These are phyloP conservation scores for Troilus luridus DNA, from an alignment of 2,888 invertebrate species.

Conservation along the genomic window DNA sequence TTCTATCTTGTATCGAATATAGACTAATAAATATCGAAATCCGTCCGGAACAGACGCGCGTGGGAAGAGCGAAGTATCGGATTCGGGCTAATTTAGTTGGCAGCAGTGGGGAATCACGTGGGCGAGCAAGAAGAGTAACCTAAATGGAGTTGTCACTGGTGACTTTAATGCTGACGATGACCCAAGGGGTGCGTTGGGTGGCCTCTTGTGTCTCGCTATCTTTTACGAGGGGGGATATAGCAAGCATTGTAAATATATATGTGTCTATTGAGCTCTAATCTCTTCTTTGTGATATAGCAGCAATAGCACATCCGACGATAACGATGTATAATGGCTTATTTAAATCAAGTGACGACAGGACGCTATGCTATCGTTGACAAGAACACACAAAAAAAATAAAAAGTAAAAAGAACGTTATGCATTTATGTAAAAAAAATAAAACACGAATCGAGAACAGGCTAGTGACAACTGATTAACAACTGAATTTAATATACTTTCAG, in stretches of 20 bases:
- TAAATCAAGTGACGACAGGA: neutral
- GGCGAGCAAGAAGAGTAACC: neutral
- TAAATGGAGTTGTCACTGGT: constrained; percentile 13
- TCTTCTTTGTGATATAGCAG: neutral
- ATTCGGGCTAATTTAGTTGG: constrained; percentile 31
- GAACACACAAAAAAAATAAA: neutral
- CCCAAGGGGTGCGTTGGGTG: neutral
- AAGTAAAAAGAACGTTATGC: neutral
- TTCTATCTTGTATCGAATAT: constrained; percentile 5
- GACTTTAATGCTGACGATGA: constrained; percentile 4
- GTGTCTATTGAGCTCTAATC: neutral
- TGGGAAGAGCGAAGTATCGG: constrained; percentile 8
- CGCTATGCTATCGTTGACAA: neutral
- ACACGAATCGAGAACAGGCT: neutral
- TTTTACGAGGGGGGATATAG: neutral
- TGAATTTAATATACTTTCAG: neutral
- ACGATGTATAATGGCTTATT: neutral
- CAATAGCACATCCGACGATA: neutral
- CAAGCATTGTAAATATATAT: constrained; percentile 13
- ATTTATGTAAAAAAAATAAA: neutral
- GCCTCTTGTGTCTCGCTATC: neutral
- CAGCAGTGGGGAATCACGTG: neutral
- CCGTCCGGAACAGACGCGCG: neutral
- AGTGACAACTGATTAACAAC: neutral
- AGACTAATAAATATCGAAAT: neutral